Evolutionary conservation across 1,140 invertebrate species (phyloP).

Genomic region (Tigriopus japonicus): DNA sequence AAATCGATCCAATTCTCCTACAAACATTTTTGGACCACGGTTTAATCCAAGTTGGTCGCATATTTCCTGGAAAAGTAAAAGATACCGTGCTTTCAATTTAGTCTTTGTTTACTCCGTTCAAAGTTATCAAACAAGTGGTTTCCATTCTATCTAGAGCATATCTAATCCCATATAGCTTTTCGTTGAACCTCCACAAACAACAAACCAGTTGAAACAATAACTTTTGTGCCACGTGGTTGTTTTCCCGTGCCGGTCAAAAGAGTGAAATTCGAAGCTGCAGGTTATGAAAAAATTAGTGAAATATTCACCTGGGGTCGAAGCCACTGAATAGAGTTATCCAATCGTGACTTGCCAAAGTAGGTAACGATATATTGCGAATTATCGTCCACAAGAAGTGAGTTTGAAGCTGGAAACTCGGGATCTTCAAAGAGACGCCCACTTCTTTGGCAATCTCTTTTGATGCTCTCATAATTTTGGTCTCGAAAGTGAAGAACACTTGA

Average conservation of each 20-base stretch:
- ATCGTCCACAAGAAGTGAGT: background rate
- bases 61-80: constrained; percentile 9
- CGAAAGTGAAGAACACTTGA: background rate
- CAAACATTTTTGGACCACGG: constrained; percentile 25
- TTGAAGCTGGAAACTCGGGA: constrained; percentile 19
- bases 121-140: too few species aligned
- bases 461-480: background rate
- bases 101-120: too few species aligned
- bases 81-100: too few species aligned
- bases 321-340: constrained; percentile 17
- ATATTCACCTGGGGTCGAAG: constrained; percentile 12
- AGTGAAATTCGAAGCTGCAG: too few species aligned
- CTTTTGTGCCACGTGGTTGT: too few species aligned
- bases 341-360: constrained; percentile 16
- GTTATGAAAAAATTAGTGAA: background rate
- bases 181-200: too few species aligned
- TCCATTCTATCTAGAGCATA: too few species aligned
- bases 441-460: constrained; percentile 15
- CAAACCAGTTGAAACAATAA: too few species aligned
- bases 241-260: too few species aligned
- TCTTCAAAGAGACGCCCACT: constrained; percentile 17
- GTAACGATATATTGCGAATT: constrained; percentile 15
- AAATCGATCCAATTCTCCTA: constrained; percentile 34
- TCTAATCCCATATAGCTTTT: too few species aligned
- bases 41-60: background rate